phyloP scores from a whole-genome alignment of 2,797 vertebrate genomes.

The Alosa sapidissima region DNA sequence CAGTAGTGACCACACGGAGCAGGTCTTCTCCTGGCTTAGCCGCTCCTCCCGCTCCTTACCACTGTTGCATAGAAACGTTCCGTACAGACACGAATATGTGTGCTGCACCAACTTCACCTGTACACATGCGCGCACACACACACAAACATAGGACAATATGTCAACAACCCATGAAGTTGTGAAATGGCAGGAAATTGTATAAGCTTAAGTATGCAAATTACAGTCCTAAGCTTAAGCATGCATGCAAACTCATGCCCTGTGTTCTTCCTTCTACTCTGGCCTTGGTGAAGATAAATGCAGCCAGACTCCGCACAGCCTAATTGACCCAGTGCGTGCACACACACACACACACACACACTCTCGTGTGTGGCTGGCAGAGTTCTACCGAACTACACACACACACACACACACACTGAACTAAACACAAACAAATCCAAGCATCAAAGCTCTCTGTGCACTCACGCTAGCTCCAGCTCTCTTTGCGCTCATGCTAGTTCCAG shows the following conservation, averaged over 20 bases:
- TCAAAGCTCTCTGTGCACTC: too few species aligned
- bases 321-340: not conserved
- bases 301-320: not conserved
- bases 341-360: too few species aligned
- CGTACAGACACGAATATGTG: slow-evolving; percentile 96
- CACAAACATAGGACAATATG: not conserved
- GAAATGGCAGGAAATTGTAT: not conserved
- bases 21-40: slow-evolving; percentile 92
- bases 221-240: not conserved
- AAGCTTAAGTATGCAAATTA: not conserved
- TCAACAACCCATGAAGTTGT: not conserved
- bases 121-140: slow-evolving; percentile 32
- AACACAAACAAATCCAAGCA: not conserved
- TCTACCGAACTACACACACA: too few species aligned
- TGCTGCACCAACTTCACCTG: slow-evolving; percentile 99
- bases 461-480: too few species aligned
- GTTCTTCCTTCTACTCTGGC: not conserved
- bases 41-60: slow-evolving; percentile 93
- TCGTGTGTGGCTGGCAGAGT: too few species aligned
- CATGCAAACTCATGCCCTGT: not conserved
- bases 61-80: slow-evolving; percentile 98
- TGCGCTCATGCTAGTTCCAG: too few species aligned
- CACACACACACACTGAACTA: not conserved
- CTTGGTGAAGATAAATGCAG: not conserved
- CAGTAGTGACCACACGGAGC: slow-evolving; percentile 95